Evolutionary conservation across 2,888 invertebrate species (phyloP).

Genomic region (Epicampocera succincta): DNA sequence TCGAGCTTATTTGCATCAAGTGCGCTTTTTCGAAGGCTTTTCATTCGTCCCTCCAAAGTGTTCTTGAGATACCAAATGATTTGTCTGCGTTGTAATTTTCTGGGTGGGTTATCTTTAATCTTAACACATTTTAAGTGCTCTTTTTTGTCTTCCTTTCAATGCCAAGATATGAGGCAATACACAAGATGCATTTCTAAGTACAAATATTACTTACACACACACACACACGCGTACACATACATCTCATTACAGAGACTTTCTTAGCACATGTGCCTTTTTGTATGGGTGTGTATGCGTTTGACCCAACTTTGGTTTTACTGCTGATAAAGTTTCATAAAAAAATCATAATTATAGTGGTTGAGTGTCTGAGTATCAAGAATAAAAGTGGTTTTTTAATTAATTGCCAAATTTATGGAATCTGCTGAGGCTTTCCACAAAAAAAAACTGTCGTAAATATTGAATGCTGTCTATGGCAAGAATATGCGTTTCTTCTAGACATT

Average conservation of each 20-base stretch:
- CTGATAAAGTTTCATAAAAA: slow-evolving; percentile 30
- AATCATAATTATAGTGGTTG: slow-evolving; percentile 18
- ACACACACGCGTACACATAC: background rate
- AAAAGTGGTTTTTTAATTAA: slow-evolving; percentile 57
- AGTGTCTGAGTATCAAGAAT: slow-evolving; percentile 11
- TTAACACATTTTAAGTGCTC: slow-evolving; percentile 68
- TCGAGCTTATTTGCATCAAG: slow-evolving; percentile 61
- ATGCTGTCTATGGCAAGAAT: background rate
- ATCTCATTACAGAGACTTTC: too few species aligned
- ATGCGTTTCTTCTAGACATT: slow-evolving; percentile 1
- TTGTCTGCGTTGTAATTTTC: slow-evolving; percentile 50
- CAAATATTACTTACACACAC: background rate
- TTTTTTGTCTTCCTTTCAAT: slow-evolving; percentile 34
- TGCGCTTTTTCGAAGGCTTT: slow-evolving; percentile 38
- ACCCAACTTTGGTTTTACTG: background rate
- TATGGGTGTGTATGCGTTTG: background rate
- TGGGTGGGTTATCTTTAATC: slow-evolving; percentile 65
- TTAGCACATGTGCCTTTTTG: background rate
- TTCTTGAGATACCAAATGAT: slow-evolving; percentile 51
- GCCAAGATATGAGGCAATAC: slow-evolving; percentile 4
- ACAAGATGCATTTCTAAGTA: slow-evolving; percentile 23
- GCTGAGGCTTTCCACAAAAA: background rate
- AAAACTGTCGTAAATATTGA: background rate
- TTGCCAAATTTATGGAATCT: slow-evolving; percentile 47
- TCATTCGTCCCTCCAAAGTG: slow-evolving; percentile 6